A percentile compares a stretch with the other conserved stretches of the same genome.
Conservation (phyloP, 1,140 invertebrate species). For the Penaeus vannamei region DNA sequence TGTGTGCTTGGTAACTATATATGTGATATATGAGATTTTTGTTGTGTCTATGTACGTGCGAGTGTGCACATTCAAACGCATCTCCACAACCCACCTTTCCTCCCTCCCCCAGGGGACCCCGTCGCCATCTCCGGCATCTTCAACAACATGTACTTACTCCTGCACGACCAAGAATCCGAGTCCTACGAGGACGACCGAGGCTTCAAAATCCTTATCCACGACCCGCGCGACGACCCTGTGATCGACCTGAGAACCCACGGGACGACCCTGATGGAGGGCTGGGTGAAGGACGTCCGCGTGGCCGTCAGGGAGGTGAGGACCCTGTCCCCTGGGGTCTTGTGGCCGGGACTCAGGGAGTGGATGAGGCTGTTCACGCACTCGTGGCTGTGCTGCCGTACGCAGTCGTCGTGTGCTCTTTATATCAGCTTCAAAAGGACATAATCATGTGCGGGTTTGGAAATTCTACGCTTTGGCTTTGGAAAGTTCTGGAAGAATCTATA, state of each 20-base stretch:
- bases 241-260: conserved; percentile 69
- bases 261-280: conserved; percentile 67
- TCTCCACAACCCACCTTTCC: not conserved
- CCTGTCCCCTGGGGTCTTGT: no score
- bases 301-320: conserved; percentile 67
- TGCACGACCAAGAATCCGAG: conserved; percentile 65
- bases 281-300: conserved; percentile 68
- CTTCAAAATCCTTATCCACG: conserved; percentile 69
- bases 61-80: not conserved
- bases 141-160: conserved; percentile 69
- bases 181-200: conserved; percentile 61
- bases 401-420: no score
- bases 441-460: no score
- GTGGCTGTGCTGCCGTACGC: no score
- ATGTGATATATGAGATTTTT: no score
- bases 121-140: conserved; percentile 68
- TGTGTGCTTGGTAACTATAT: no score
- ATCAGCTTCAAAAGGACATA: no score
- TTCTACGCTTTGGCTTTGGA: no score
- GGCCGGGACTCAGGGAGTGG: no score
- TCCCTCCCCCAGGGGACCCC: conserved; percentile 56
- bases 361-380: no score
- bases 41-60: not conserved
- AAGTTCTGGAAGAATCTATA: no score
- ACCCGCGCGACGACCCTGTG: conserved; percentile 67